Percentiles rank a stretch among this genome's conserved stretches.
Conservation (phyloP, 2,888 invertebrate genomes). For the Lissonota sp. region DNA sequence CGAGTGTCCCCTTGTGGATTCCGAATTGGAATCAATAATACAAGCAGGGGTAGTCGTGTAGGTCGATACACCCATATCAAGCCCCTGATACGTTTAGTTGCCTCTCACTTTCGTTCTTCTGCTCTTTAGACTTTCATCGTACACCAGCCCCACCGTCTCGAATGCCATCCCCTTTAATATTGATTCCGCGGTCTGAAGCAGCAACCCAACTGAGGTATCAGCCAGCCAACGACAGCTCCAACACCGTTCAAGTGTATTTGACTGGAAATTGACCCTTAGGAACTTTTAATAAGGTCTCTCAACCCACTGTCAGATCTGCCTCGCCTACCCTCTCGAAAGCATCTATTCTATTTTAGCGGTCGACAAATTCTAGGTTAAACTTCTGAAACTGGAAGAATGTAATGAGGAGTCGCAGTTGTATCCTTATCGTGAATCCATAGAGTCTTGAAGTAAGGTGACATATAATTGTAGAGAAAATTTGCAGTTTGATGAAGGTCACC, state of each 20-base stretch:
- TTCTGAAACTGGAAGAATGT: too few relatives aligned
- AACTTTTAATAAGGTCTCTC: constrained; percentile 75
- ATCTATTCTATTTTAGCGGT: too few relatives aligned
- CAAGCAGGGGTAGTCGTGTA: constrained; percentile 51
- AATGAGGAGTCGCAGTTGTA: neutral
- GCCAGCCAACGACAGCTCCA: constrained; percentile 59
- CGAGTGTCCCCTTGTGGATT: constrained; percentile 20
- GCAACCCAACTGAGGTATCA: constrained; percentile 45
- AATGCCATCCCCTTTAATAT: constrained; percentile 72
- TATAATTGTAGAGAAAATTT: too few relatives aligned
- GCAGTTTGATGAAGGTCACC: too few relatives aligned
- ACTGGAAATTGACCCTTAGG: constrained; percentile 77
- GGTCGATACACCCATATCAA: constrained; percentile 58
- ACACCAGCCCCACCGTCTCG: constrained; percentile 33
- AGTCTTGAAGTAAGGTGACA: too few relatives aligned
- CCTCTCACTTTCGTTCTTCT: constrained; percentile 25
- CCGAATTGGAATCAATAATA: constrained; percentile 63
- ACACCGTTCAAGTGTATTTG: constrained; percentile 76
- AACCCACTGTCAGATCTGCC: constrained; percentile 6
- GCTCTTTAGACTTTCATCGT: constrained; percentile 19
- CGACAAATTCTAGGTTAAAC: too few relatives aligned
- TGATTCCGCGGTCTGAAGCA: constrained; percentile 70
- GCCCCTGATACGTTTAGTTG: constrained; percentile 48
- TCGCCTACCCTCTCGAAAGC: neutral
- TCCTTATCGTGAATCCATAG: neutral